Percentiles rank a stretch among this genome's conserved stretches.
Evolutionary conservation across 2,113 vertebrate species (phyloP).

Genomic region (Poeciliopsis turrubarensis): DNA sequence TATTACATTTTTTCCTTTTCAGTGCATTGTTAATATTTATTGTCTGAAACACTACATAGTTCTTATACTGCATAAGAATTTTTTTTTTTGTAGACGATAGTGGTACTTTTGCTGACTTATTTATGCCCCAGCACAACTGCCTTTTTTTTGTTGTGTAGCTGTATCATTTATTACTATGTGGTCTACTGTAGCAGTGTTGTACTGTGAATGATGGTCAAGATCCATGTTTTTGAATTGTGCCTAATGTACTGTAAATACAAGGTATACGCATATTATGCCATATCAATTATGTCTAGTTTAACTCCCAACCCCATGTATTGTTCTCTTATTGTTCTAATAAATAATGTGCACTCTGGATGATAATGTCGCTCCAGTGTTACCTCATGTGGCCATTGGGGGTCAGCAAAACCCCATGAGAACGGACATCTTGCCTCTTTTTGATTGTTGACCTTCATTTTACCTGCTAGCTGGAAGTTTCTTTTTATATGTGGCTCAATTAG

Average conservation of each 20-base stretch:
- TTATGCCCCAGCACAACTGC: slow-evolving; percentile 52
- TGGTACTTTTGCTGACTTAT: slow-evolving; percentile 61
- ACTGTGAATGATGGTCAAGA: slow-evolving; percentile 40
- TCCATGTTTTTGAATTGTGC: slow-evolving; percentile 35
- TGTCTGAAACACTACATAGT: slow-evolving; percentile 71
- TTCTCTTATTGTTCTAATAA: slow-evolving; percentile 61
- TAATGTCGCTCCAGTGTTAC: slow-evolving; percentile 15
- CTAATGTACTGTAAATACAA: slow-evolving; percentile 49
- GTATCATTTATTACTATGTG: slow-evolving; percentile 19
- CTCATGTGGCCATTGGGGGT: slow-evolving; percentile 44
- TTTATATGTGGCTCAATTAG: slow-evolving; percentile 1
- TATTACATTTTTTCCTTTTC: slow-evolving; percentile 5
- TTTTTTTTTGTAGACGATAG: slow-evolving; percentile 51
- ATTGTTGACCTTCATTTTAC: slow-evolving; percentile 11
- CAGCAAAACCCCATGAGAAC: slow-evolving; percentile 30
- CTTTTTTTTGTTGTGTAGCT: slow-evolving; percentile 35
- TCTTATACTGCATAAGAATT: slow-evolving; percentile 9
- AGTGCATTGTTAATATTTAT: slow-evolving; percentile 58
- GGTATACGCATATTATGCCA: slow-evolving; percentile 28
- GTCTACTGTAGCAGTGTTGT: slow-evolving; percentile 17
- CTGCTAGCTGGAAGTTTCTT: neutral
- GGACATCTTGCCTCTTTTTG: neutral
- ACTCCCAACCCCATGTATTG: slow-evolving; percentile 54
- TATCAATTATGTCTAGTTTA: slow-evolving; percentile 26
- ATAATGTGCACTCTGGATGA: slow-evolving; percentile 25